Evolutionary conservation across 2,888 invertebrate genomes (phyloP), one percentile per base, ranked within the genome.

Genomic region (Agriotes lineatus): DNA sequence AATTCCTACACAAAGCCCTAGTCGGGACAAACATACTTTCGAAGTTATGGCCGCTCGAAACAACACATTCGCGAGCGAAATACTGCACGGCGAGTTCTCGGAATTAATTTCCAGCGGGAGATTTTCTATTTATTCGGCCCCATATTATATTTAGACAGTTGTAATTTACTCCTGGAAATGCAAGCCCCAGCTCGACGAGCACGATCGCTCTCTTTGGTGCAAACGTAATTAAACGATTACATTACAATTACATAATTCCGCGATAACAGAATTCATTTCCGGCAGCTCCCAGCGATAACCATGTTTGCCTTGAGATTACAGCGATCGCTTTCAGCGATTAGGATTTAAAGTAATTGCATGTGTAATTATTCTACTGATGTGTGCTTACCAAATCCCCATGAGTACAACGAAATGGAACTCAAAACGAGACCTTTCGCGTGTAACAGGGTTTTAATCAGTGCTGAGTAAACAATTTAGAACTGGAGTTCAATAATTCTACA

Each of bases 1-100:
- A 60, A 64, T 64, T 69, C 69, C 69, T 69, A 69, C 69, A 64
- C 69, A 56, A 60, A 60, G 33, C 37, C 48, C 35, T 57, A 16
- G 7, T 22, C 6, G 9, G 37, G 30, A 33, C 52, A 42, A 48
- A 68, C 68, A 59, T 50, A 57, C 58, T 68, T 52, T 7, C 25
- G 22, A 52, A 68, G 58, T 68, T 68, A 68, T 63, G 30, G 58
- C 63, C n/a, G n/a, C n/a, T n/a, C n/a, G n/a, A n/a, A n/a, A n/a
- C n/a, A n/a, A n/a, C n/a, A n/a, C n/a, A n/a, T n/a, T n/a, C n/a
- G n/a, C n/a, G 14, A 48, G 22, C 48, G 22, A 48, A 48, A 48
- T 48, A 22, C 22, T 12, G 9, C 48, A 48, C n/a, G 14, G 42
- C 37, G 37, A 37, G 6, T 42, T 16, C 42, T 42, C 42, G 16